Conservation (phyloP, 2,888 invertebrate species). For the Athetis lepigone region DNA sequence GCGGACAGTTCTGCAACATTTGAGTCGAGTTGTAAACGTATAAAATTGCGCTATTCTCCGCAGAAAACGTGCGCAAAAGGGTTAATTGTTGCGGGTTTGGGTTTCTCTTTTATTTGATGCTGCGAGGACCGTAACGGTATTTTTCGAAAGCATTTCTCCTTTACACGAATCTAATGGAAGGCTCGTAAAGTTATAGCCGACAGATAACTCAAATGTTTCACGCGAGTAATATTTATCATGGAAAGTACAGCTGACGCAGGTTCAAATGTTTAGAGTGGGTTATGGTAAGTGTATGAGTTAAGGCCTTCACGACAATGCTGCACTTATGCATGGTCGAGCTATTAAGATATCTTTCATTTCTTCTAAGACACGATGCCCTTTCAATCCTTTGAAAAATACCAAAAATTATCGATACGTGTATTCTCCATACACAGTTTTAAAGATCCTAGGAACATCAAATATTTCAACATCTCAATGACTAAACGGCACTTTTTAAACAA, state of each 20-base stretch:
- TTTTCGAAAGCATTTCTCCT: slow-evolving; percentile 76
- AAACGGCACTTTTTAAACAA: slow-evolving; percentile 9
- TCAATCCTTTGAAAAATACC: slow-evolving; percentile 14
- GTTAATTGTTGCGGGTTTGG: slow-evolving; percentile 80
- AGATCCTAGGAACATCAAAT: neutral
- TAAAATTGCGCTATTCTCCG: slow-evolving; percentile 87
- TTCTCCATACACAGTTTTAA: too few species aligned
- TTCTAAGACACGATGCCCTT: slow-evolving; percentile 14
- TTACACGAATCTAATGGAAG: slow-evolving; percentile 75
- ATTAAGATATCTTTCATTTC: slow-evolving; percentile 40
- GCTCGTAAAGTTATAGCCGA: slow-evolving; percentile 62
- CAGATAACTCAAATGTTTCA: slow-evolving; percentile 80
- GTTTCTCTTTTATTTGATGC: slow-evolving; percentile 83
- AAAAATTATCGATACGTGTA: neutral
- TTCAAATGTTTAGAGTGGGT: slow-evolving; percentile 63
- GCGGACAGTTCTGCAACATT: slow-evolving; percentile 86
- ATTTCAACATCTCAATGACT: neutral
- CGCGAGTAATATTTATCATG: slow-evolving; percentile 73
- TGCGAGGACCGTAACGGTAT: slow-evolving; percentile 83
- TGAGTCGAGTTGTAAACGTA: slow-evolving; percentile 83
- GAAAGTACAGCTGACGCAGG: slow-evolving; percentile 55
- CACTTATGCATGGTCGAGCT: slow-evolving; percentile 53
- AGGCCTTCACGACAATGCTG: slow-evolving; percentile 53
- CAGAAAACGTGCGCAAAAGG: slow-evolving; percentile 87
- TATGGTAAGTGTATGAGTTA: slow-evolving; percentile 62